These are phyloP conservation scores for Enteromius anoplus DNA, from an alignment of 2,797 vertebrate genomes.

Conservation along the genomic window DNA sequence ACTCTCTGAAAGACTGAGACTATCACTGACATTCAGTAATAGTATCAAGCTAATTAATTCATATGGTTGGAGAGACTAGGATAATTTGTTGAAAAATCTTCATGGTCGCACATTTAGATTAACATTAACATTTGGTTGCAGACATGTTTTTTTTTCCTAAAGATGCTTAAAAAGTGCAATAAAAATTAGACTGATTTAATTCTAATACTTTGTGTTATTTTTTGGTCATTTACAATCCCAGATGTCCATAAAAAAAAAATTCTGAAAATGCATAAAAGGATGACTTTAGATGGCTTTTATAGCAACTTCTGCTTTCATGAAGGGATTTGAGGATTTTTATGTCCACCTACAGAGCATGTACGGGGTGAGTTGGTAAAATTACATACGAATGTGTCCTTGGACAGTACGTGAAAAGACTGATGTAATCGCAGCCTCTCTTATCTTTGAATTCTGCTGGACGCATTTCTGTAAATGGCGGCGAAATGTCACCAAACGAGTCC, in stretches of 20 bases:
- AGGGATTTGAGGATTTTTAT: constrained; percentile 17
- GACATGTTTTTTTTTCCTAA: neutral
- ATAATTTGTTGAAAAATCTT: neutral
- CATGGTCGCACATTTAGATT: neutral
- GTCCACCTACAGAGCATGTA: neutral
- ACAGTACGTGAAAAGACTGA: constrained; percentile 15
- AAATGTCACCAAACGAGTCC: constrained; percentile 43
- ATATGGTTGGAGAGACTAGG: too few relatives aligned
- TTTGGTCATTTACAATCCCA: constrained; percentile 53
- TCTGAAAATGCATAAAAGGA: constrained; percentile 21
- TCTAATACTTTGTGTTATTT: neutral
- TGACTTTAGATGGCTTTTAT: neutral
- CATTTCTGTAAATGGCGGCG: constrained; percentile 28
- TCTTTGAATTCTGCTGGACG: constrained; percentile 18
- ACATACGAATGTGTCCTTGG: constrained; percentile 32
- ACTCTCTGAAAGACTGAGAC: neutral
- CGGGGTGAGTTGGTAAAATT: constrained; percentile 32
- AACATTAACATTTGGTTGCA: too few relatives aligned
- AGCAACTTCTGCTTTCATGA: constrained; percentile 1
- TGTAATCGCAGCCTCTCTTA: constrained; percentile 13
- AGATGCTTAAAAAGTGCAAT: neutral
- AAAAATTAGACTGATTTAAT: neutral
- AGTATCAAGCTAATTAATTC: neutral
- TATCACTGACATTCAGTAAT: neutral
- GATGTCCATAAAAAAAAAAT: constrained; percentile 49